phyloP scores from a whole-genome alignment of 1,140 invertebrate species.

The Anadara kagoshimensis region DNA sequence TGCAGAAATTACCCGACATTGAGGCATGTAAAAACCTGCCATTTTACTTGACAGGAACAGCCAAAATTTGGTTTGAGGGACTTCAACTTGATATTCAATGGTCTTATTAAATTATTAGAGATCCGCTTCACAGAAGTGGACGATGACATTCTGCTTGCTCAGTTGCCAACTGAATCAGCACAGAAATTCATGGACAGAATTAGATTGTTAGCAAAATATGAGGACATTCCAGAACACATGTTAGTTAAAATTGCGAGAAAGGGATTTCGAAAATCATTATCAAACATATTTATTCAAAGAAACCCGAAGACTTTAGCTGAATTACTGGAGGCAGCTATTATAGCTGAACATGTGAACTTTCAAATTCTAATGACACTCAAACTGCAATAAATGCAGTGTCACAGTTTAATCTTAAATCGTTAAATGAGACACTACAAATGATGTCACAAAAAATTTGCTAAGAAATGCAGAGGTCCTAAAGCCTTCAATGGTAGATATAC shows the following conservation, averaged over 20 bases:
- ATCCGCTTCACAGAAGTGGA: neutral
- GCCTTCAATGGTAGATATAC: neutral
- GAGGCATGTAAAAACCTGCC: neutral
- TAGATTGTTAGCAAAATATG: neutral
- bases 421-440: too few relatives aligned
- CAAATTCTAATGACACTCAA: neutral
- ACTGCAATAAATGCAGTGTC: neutral
- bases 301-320: conserved; percentile 5
- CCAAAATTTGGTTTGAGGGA: conserved; percentile 18
- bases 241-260: conserved; percentile 9
- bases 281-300: conserved; percentile 1
- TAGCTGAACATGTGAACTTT: neutral
- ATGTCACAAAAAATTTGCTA: conserved; percentile 1
- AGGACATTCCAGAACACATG: conserved; percentile 5
- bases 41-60: conserved; percentile 4
- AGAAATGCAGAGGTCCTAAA: conserved; percentile 5
- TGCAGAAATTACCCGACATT: neutral
- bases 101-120: neutral
- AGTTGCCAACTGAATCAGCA: neutral
- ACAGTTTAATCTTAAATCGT: too few relatives aligned
- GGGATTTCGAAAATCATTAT: neutral
- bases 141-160: conserved; percentile 2
- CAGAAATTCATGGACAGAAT: conserved; percentile 4
- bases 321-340: conserved; percentile 5
- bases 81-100: neutral